Conservation (phyloP, 2,888 invertebrate genomes). For the Eupithecia subumbrata region DNA sequence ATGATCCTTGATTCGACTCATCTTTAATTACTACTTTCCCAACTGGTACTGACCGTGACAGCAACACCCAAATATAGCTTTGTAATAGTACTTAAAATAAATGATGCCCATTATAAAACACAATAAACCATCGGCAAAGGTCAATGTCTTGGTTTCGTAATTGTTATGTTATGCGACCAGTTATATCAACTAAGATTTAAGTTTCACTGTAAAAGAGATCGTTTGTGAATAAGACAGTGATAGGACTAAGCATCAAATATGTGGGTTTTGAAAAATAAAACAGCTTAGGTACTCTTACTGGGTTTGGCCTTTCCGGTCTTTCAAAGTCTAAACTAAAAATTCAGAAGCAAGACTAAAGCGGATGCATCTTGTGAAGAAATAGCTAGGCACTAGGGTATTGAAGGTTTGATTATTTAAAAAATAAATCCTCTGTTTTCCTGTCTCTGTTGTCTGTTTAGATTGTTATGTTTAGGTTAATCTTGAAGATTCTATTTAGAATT, state of each 20-base stretch:
- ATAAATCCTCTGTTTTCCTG: no score
- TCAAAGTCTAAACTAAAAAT: not conserved
- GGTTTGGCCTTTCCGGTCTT: not conserved
- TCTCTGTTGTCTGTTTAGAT: not conserved
- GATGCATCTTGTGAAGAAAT: not conserved
- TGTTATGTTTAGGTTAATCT: no score
- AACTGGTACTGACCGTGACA: constrained; percentile 29
- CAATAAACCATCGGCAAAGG: constrained; percentile 40
- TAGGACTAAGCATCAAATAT: not conserved
- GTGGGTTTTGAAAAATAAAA: not conserved
- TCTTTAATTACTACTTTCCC: constrained; percentile 6
- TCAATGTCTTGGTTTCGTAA: constrained; percentile 42
- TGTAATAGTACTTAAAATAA: constrained; percentile 6
- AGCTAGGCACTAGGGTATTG: not conserved
- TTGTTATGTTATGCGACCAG: constrained; percentile 23
- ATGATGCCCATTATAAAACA: constrained; percentile 28
- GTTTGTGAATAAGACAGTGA: not conserved
- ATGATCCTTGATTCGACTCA: not conserved
- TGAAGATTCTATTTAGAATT: not conserved
- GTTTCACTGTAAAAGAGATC: not conserved
- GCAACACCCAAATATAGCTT: constrained; percentile 17
- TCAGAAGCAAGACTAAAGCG: not conserved
- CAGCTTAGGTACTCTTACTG: not conserved
- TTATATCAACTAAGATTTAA: not conserved
- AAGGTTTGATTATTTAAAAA: not conserved